Evolutionary conservation across 92 coral and sea anemone genomes (phyloP), one percentile per base, ranked within the genome.

Genomic region (Scolanthus callimorphus): DNA sequence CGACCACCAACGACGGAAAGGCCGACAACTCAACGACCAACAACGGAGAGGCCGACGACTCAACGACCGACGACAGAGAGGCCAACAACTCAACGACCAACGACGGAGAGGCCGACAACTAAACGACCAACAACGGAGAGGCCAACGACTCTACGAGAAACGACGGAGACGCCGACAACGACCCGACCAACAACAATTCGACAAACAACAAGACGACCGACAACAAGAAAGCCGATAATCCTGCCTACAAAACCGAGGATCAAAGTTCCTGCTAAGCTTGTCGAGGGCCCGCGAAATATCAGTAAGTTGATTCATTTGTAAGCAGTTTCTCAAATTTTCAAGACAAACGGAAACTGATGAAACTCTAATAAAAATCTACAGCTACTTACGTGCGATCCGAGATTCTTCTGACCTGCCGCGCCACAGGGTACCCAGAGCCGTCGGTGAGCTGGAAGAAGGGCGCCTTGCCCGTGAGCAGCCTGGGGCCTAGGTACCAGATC

Each of bases 381-480:
- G 99, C 63, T 45, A 70, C 79, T 1, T 84, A 54, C 28, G 74
- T 70, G 20, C 86, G 89, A 8, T 63, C 81, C 3, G 85, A 84
- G 38, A 83, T 78, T 19, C 29, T 55, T 25, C 38, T 94, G 29
- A 77, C 84, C 27, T 94, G 99, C 37, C 59, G 80, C 28, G 94
- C 96, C 13, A 80, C 74, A 25, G 99, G 96, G 0, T 50, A 52
- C 55, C 99, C 99, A 47, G 34, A 41, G 24, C 96, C 99, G 0
- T 47, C 39, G 4, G 65, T 84, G 44, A 81, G 77, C 60, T 94
- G 99, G 99, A 77, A 84, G 3, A 94, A 78, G 65, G 96, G 85
- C 27, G 24, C 61, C 17, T 34, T 69, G 19, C 88, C 85, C 3
- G 87, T 94, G 25, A 61, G 74, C 25, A 68, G 73, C n/a, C 63